phyloP scores from a whole-genome alignment of 2,888 invertebrate species.

The Macroteleia sp. region DNA sequence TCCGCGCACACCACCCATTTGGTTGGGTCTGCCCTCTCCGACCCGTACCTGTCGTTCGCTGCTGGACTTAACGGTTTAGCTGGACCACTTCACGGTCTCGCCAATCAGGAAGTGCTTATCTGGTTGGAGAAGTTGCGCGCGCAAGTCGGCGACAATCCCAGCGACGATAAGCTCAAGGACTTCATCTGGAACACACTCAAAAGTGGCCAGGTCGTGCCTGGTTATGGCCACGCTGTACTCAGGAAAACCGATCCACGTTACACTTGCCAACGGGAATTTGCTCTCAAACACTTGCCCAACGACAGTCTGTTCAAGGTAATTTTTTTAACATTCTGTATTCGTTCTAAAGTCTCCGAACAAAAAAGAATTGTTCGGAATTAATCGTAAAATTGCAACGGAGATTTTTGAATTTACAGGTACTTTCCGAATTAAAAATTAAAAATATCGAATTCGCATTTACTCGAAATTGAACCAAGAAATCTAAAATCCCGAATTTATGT shows the following conservation, averaged over 20 bases:
- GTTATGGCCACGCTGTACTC: conserved; percentile 97
- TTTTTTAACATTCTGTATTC: conserved; percentile 1
- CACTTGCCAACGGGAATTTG: conserved; percentile 97
- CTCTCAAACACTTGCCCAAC: conserved; percentile 95
- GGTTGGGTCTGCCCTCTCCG: conserved; percentile 96
- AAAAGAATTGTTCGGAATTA: too few relatives aligned
- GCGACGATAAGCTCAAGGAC: conserved; percentile 96
- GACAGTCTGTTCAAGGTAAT: conserved; percentile 93
- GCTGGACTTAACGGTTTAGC: conserved; percentile 97
- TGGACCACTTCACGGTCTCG: conserved; percentile 97
- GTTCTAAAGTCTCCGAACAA: too few relatives aligned
- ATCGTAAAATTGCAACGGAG: too few relatives aligned
- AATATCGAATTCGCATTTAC: too few relatives aligned
- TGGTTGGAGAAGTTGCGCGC: conserved; percentile 96
- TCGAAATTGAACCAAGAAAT: too few relatives aligned
- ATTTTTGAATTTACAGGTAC: too few relatives aligned
- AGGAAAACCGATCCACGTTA: conserved; percentile 97
- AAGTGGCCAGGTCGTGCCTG: conserved; percentile 98
- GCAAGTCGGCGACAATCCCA: conserved; percentile 93
- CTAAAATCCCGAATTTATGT: too few relatives aligned
- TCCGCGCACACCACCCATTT: conserved; percentile 97
- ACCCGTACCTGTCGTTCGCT: conserved; percentile 96
- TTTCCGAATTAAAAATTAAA: too few relatives aligned
- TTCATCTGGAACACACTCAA: conserved; percentile 99
- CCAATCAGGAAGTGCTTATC: conserved; percentile 95